Evolutionary conservation across 2,113 vertebrate species (phyloP), one percentile per base, ranked within the genome.

Genomic region (Syngnathoides biaculeatus): DNA sequence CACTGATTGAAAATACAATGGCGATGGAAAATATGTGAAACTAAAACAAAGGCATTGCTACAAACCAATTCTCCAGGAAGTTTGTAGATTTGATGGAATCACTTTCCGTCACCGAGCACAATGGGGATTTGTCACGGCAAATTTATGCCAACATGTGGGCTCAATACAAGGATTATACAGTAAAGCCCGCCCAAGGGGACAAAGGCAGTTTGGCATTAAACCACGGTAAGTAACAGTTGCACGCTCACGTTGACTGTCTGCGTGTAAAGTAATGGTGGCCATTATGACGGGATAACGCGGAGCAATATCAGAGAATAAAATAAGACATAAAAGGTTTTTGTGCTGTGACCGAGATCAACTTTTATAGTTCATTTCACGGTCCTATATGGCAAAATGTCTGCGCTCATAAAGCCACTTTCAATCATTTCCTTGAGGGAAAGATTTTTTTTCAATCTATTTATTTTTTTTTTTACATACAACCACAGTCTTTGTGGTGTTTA

Each of bases 41-140:
- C 5, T 48, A 48, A 48, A 8, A 8, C 15, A 57, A 56, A 20
- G 20, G 20, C 20, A 0, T 52, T 52, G 48, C 9, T 27, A 4
- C 19, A 52, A 39, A 59, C 57, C 19, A 11, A n/a, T 59, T 59
- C 26, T 38, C 30, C 14, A 20, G 68, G 65, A 45, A 59, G 72
- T 63, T 69, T 56, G 11, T 5, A 39, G 17, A 60, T 39, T 20
- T 65, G 57, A 19, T 69, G 61, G 50, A 76, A 63, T 71, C 38
- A 1, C 45, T 65, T 69, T 61, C 64, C 68, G 74, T 79, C 40
- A 48, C 65, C 8, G 5, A 57, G 52, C 69, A 69, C 72, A 84
- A 69, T 65, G 59, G 67, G 66, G 81, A 78, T 86, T 84, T 80
- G 75, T 79, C 78, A 78, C 59, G 64, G 71, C 63, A 59, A 73